These are phyloP conservation scores for Noctuana brunneofusca DNA, from an alignment of 2,888 invertebrate genomes.

Conservation along the genomic window DNA sequence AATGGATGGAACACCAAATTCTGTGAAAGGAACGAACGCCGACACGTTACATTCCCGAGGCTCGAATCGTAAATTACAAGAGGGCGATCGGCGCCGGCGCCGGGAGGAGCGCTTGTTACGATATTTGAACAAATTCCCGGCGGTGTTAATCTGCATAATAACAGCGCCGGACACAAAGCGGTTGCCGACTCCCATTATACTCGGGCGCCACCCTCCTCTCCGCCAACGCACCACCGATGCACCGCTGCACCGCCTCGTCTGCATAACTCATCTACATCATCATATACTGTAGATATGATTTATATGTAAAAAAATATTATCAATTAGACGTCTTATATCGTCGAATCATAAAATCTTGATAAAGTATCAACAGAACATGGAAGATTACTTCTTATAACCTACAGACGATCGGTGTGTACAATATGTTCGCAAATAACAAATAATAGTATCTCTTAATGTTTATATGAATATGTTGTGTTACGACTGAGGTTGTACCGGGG, in stretches of 20 bases:
- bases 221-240: slow-evolving; percentile 10
- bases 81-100: slow-evolving; percentile 76
- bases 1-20: slow-evolving; percentile 60
- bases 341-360: no score
- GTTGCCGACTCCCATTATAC: slow-evolving; percentile 78
- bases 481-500: no score
- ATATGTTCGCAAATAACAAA: no score
- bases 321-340: no score
- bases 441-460: no score
- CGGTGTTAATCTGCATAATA: slow-evolving; percentile 84
- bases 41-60: slow-evolving; percentile 68
- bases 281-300: no score
- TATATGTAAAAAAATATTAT: no score
- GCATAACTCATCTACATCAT: neutral
- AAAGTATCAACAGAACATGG: no score
- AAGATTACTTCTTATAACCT: no score
- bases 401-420: no score
- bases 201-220: slow-evolving; percentile 74
- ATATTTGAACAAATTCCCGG: slow-evolving; percentile 83
- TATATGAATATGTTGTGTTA: no score
- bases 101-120: slow-evolving; percentile 80
- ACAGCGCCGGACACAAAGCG: slow-evolving; percentile 79
- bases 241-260: neutral
- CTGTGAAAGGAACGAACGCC: slow-evolving; percentile 65
- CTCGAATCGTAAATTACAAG: slow-evolving; percentile 76